Evolutionary conservation across 2,113 vertebrate species (phyloP).

Genomic region (Miniopterus natalensis): DNA sequence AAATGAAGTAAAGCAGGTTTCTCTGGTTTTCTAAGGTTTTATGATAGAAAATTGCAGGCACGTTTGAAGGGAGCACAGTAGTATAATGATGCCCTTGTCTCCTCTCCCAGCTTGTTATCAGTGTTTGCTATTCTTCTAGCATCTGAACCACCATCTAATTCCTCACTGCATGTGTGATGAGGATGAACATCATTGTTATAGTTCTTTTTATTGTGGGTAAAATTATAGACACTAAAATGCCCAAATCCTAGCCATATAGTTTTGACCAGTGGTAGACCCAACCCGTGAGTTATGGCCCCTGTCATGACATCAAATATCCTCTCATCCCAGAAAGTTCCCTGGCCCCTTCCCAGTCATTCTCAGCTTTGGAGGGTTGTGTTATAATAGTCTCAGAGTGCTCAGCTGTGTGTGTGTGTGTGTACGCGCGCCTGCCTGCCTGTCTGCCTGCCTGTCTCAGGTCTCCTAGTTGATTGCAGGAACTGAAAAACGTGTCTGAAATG

Average conservation of each 20-base stretch:
- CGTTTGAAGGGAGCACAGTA: not conserved
- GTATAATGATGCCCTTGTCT: not conserved
- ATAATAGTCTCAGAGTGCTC: not conserved
- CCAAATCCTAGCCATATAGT: not conserved
- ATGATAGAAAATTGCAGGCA: not conserved
- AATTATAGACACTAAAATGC: not conserved
- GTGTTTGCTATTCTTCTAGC: not conserved
- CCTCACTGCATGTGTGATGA: too few relatives aligned
- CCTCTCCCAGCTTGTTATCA: not conserved
- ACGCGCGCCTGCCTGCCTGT: not conserved
- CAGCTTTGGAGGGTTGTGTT: not conserved
- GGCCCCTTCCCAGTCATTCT: not conserved
- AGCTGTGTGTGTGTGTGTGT: not conserved
- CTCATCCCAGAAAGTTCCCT: not conserved
- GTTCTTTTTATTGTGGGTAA: not conserved
- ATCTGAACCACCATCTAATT: not conserved
- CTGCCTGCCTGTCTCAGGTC: not conserved
- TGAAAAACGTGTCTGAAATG: not conserved
- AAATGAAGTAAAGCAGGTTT: not conserved
- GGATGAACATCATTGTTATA: not conserved
- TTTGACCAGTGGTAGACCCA: not conserved
- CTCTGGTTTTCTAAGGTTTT: not conserved
- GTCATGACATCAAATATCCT: not conserved
- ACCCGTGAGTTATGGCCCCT: not conserved
- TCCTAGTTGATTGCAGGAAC: not conserved